Evolutionary conservation across 2,113 vertebrate species (phyloP).

Genomic region (Tympanuchus pallidicinctus): DNA sequence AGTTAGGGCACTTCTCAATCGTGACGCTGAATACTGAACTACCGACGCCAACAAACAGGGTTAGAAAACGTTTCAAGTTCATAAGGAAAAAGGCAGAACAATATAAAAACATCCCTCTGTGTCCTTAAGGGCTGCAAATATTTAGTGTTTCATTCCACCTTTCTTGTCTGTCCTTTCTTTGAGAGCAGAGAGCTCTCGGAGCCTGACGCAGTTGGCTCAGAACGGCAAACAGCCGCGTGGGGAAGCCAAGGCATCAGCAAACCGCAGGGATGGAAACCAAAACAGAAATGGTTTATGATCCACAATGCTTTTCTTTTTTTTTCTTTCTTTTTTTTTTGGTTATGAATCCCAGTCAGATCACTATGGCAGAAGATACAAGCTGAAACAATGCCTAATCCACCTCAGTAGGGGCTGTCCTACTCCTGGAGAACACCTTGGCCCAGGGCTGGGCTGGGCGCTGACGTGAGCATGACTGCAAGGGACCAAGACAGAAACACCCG

Average conservation of each 20-base stretch:
- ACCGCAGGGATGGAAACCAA: not conserved
- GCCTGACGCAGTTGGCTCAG: not conserved
- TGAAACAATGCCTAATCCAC: not conserved
- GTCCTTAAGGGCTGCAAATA: constrained; percentile 46
- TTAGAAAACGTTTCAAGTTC: constrained; percentile 81
- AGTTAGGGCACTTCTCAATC: constrained; percentile 81
- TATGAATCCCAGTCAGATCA: not conserved
- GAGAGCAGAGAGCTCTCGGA: constrained; percentile 16
- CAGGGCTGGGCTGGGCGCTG: not conserved
- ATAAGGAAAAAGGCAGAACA: constrained; percentile 76
- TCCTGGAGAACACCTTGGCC: accelerated
- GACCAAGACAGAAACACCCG: not conserved
- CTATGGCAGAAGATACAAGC: not conserved
- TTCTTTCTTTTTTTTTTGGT: not conserved
- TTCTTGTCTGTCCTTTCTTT: constrained; percentile 26
- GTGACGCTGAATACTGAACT: constrained; percentile 80
- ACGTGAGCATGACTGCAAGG: not conserved
- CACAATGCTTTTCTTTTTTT: not conserved
- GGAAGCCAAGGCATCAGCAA: constrained; percentile 3
- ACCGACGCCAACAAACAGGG: constrained; percentile 75
- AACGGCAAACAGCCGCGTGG: not conserved
- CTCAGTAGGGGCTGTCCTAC: not conserved
- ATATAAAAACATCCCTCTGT: constrained; percentile 69
- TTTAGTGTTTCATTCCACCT: constrained; percentile 61
- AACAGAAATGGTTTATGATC: not conserved